These are phyloP conservation scores for Branchinecta lynchi DNA, from an alignment of 1,140 invertebrate species.

Conservation along the genomic window DNA sequence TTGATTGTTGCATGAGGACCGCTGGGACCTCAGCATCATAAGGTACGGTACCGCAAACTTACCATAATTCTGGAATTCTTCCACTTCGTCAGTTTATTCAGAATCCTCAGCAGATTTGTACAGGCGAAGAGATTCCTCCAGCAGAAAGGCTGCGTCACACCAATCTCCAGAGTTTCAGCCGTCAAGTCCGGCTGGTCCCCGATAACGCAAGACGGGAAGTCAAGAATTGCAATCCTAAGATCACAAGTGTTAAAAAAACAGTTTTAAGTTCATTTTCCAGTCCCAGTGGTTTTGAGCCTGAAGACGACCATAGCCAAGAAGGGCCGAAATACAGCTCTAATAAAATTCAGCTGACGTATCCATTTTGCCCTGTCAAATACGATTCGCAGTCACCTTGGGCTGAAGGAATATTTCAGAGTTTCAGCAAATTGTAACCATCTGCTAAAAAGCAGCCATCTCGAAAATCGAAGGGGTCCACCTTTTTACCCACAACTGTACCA, in stretches of 20 bases:
- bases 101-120: slow-evolving; percentile 87
- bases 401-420: too few relatives aligned
- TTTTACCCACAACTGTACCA: too few relatives aligned
- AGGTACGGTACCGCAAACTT: slow-evolving; percentile 20
- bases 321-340: background rate
- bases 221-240: slow-evolving; percentile 69
- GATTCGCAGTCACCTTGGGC: too few relatives aligned
- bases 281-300: too few relatives aligned
- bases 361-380: too few relatives aligned
- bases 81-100: slow-evolving; percentile 99
- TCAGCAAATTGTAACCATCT: too few relatives aligned
- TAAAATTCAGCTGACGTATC: too few relatives aligned
- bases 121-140: slow-evolving; percentile 98
- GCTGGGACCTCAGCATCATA: too few relatives aligned
- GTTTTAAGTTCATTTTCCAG: slow-evolving; percentile 11
- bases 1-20: too few relatives aligned
- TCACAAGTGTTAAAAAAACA: slow-evolving; percentile 20
- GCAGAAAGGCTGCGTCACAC: slow-evolving; percentile 69
- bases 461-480: too few relatives aligned
- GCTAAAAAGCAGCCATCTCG: too few relatives aligned
- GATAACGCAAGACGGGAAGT: slow-evolving; percentile 91
- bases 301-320: slow-evolving; percentile 10
- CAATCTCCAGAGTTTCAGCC: slow-evolving; percentile 78
- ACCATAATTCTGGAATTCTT: slow-evolving; percentile 98
- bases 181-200: slow-evolving; percentile 90